These are phyloP conservation scores for Microchirus variegatus DNA, from an alignment of 2,797 vertebrate species.

Conservation along the genomic window DNA sequence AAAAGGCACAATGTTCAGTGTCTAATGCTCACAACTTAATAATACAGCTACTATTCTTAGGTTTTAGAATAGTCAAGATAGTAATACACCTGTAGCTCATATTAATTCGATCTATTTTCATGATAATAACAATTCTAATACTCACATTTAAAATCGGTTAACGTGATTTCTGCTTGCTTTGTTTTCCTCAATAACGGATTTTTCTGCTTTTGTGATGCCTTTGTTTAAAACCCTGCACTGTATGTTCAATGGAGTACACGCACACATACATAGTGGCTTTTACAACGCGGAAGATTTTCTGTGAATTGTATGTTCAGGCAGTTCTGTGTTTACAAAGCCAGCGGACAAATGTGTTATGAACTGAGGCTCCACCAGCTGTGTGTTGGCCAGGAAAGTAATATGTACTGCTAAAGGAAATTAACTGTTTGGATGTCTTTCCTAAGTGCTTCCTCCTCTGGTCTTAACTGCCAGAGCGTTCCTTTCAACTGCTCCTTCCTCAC, in stretches of 20 bases:
- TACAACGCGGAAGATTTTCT: constrained; percentile 23
- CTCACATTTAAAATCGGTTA: too few relatives aligned
- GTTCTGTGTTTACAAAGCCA: constrained; percentile 25
- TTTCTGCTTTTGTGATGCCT: not conserved
- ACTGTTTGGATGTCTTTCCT: constrained; percentile 53
- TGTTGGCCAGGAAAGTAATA: constrained; percentile 44
- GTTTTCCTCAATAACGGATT: not conserved
- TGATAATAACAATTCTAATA: too few relatives aligned
- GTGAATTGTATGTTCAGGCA: constrained; percentile 36
- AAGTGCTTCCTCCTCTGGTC: constrained; percentile 60
- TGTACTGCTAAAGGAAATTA: constrained; percentile 54
- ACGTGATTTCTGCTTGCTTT: not conserved
- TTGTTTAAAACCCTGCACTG: not conserved
- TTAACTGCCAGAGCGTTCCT: constrained; percentile 56
- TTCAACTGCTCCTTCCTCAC: constrained; percentile 49
- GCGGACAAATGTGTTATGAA: constrained; percentile 51
- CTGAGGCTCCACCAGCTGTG: constrained; percentile 36
- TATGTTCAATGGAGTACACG: constrained; percentile 3
- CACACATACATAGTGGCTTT: constrained; percentile 2
- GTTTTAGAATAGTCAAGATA: too few relatives aligned
- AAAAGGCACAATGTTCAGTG: too few relatives aligned
- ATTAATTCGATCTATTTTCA: too few relatives aligned
- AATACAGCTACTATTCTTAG: too few relatives aligned
- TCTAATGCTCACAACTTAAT: too few relatives aligned
- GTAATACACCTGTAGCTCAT: not conserved